These are phyloP conservation scores for Tamias sibiricus DNA, from an alignment of 2,113 vertebrate species.

Conservation along the genomic window DNA sequence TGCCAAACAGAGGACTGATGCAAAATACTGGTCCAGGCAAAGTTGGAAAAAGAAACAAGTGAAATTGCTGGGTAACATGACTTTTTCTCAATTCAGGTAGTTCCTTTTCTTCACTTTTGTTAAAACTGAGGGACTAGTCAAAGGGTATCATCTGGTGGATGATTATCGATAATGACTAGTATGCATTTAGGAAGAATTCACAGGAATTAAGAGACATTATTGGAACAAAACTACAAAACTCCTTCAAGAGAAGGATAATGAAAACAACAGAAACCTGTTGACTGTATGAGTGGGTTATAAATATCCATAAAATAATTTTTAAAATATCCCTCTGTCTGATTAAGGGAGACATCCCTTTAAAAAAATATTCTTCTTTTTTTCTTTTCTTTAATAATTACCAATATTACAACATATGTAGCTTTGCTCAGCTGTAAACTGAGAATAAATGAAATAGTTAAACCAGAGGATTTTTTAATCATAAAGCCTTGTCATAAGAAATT, in stretches of 20 bases:
- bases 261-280: background rate
- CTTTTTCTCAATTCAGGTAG: background rate
- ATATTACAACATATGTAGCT: background rate
- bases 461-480: conserved; percentile 3
- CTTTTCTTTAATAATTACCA: conserved; percentile 32
- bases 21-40: background rate
- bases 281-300: background rate
- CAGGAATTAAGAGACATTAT: background rate
- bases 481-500: background rate
- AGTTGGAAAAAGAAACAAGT: background rate
- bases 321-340: background rate
- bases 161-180: background rate
- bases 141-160: background rate
- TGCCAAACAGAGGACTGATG: background rate
- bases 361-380: conserved; percentile 15
- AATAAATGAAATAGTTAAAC: background rate
- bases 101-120: background rate
- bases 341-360: background rate
- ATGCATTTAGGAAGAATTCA: background rate
- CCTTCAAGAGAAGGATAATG: background rate
- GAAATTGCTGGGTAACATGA: background rate
- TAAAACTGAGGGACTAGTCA: conserved; percentile 14
- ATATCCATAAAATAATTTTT: background rate
- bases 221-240: background rate
- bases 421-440: background rate